These are phyloP conservation scores for Nemotelus nigrinus DNA, from an alignment of 2,888 invertebrate genomes.

Conservation along the genomic window DNA sequence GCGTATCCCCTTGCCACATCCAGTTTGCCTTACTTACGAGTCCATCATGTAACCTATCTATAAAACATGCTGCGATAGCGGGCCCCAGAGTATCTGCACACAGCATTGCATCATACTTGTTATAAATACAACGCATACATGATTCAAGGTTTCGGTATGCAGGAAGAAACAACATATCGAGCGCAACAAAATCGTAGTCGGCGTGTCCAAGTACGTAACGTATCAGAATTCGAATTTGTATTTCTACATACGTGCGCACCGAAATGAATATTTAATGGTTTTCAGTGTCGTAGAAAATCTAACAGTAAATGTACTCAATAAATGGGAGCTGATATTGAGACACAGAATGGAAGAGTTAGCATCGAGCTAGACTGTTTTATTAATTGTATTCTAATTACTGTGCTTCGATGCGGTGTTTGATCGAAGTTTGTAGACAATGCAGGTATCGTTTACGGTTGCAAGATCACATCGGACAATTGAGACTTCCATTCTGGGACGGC, in stretches of 20 bases:
- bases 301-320: slow-evolving; percentile 25
- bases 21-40: slow-evolving; percentile 29
- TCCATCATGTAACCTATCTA: slow-evolving; percentile 33
- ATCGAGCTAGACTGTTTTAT: slow-evolving; percentile 18
- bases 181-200: neutral
- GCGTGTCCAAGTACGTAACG: neutral
- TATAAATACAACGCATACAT: slow-evolving; percentile 50
- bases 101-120: slow-evolving; percentile 22
- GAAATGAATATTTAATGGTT: slow-evolving; percentile 34
- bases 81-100: slow-evolving; percentile 1
- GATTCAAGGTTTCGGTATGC: slow-evolving; percentile 66
- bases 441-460: neutral
- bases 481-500: neutral
- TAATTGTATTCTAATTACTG: slow-evolving; percentile 38
- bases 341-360: neutral
- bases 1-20: slow-evolving; percentile 25
- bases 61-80: neutral
- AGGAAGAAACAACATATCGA: slow-evolving; percentile 59
- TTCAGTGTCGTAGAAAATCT: slow-evolving; percentile 32
- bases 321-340: neutral
- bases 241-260: slow-evolving; percentile 11
- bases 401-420: neutral
- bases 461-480: neutral
- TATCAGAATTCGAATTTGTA: slow-evolving; percentile 8
- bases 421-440: slow-evolving; percentile 10